Base-by-base conservation (phyloP, 2,888 invertebrate species). In the Notocelia uddmanniana region DNA sequence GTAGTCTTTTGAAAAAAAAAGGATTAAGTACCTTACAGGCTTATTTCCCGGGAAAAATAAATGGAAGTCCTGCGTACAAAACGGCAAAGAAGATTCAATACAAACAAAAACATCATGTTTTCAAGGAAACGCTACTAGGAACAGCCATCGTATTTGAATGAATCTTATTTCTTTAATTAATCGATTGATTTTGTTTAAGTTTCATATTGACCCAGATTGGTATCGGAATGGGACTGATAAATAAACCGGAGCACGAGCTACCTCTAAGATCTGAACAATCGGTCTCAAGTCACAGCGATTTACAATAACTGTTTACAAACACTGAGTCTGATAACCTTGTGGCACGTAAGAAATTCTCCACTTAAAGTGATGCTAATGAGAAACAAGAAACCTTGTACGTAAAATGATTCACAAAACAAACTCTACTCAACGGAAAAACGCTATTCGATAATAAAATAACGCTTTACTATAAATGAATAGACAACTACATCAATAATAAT, bases 241-340 rank as follows among this genome's bases (percentile, higher is more conserved):
- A 67, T 67, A 72, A 72, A 71, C 45, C 68, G 62, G 59, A 74
- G 63, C 58, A 68, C 26, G 60, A 62, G 34, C 23, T 63, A 73
- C 66, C 69, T 69, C 66, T 59, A 15, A 11, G 37, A 63, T 57
- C 58, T 48, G 50, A 52, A 74, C 73, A 68, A 70, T 69, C 75
- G 26, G 57, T 71, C 64, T 66, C 41, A 41, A 62, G 68, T 50
- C 58, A 9, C 52, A n/a, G 26, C 55, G 69, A 55, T 74, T 70
- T 74, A 73, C 26, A 62, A 62, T 41, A 62, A 18, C 15, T 74
- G 73, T 74, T 73, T 73, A 76, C 75, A 75, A 76, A 74, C 70
- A 69, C 71, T 52, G 73, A 63, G 59, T 73, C 73, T 68, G 76
- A 76, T 76, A 76, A 74, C 74, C 73, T 68, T 50, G 55, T 41